These are phyloP conservation scores for Lochmaea crataegi DNA, from an alignment of 2,888 invertebrate genomes.

Conservation along the genomic window DNA sequence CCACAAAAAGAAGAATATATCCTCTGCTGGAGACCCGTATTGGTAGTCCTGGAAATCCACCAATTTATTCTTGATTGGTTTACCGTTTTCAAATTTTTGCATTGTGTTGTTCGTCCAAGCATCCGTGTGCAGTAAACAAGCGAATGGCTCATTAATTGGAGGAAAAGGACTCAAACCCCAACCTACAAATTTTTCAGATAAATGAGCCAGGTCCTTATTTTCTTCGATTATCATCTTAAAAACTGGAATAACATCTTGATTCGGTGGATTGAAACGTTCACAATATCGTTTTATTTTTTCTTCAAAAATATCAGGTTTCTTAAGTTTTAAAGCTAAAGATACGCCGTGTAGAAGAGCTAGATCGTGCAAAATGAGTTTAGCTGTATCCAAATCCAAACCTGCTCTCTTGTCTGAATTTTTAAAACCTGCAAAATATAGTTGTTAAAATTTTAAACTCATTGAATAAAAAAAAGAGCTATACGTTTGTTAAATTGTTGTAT, in stretches of 20 bases:
- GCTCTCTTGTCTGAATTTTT: constrained; percentile 64
- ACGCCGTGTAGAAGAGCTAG: constrained; percentile 70
- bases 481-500: too few species aligned
- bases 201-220: constrained; percentile 13
- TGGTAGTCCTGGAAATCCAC: constrained; percentile 71
- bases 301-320: constrained; percentile 62
- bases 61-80: constrained; percentile 60
- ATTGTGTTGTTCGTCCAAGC: constrained; percentile 73
- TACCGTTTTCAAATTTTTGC: constrained; percentile 61
- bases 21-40: constrained; percentile 68
- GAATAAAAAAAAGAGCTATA: too few species aligned
- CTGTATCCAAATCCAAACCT: constrained; percentile 67
- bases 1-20: constrained; percentile 68
- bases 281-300: constrained; percentile 58
- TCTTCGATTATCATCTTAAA: constrained; percentile 21
- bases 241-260: neutral
- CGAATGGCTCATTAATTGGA: constrained; percentile 57
- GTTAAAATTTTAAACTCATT: too few species aligned
- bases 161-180: constrained; percentile 13
- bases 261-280: neutral
- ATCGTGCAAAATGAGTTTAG: constrained; percentile 63
- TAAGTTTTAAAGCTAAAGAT: constrained; percentile 66
- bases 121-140: constrained; percentile 69
- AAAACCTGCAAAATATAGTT: constrained; percentile 60
- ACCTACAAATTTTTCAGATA: constrained; percentile 9